These are phyloP conservation scores for Clunio marinus DNA, from an alignment of 2,888 invertebrate genomes.

Conservation along the genomic window DNA sequence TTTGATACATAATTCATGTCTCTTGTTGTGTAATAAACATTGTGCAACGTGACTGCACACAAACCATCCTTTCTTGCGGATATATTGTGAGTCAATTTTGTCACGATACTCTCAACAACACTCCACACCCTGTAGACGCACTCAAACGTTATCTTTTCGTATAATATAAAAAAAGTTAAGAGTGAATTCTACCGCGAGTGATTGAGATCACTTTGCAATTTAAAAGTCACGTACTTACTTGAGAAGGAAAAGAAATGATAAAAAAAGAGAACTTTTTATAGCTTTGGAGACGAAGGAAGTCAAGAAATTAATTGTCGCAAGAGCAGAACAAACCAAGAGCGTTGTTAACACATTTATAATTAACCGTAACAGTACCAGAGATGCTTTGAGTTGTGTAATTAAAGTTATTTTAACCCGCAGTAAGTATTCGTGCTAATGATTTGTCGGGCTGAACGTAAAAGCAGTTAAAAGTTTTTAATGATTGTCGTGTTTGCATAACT, in stretches of 20 bases:
- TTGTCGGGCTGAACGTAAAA: neutral
- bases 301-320: constrained; percentile 3
- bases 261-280: neutral
- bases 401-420: neutral
- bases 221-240: constrained; percentile 22
- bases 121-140: no score
- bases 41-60: constrained; percentile 38
- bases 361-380: neutral
- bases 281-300: neutral
- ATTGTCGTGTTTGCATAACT: neutral
- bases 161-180: neutral
- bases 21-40: constrained; percentile 21
- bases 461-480: neutral
- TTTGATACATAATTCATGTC: constrained; percentile 37
- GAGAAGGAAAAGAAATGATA: neutral
- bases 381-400: neutral
- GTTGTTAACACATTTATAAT: constrained; percentile 10
- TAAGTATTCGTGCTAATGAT: neutral
- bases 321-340: neutral
- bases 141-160: no score
- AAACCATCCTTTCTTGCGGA: neutral
- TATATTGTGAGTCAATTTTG: no score
- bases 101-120: no score
- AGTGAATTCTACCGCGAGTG: neutral
- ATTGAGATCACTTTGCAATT: neutral